Evolutionary conservation across 2,888 invertebrate genomes (phyloP).

Genomic region (Ametastegia equiseti): DNA sequence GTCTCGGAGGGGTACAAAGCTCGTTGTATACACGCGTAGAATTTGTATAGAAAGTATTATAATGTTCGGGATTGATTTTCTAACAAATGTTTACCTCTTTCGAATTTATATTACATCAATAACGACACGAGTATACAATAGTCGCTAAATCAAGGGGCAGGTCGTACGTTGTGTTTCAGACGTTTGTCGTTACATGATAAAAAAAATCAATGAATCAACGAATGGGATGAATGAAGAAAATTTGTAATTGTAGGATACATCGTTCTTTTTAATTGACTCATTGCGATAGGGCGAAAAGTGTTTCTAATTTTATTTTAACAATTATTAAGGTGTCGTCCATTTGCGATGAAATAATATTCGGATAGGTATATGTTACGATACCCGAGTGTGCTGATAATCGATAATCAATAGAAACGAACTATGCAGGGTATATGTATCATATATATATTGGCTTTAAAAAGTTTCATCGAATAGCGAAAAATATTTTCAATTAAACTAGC

Average conservation of each 20-base stretch:
- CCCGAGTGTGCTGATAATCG: too few relatives aligned
- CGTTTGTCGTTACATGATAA: too few relatives aligned
- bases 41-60: background rate
- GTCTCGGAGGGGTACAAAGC: background rate
- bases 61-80: background rate
- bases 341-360: too few relatives aligned
- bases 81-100: slow-evolving; percentile 15
- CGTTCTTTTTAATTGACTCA: too few relatives aligned
- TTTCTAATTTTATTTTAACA: too few relatives aligned
- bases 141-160: background rate
- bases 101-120: background rate
- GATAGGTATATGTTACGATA: too few relatives aligned
- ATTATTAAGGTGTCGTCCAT: too few relatives aligned
- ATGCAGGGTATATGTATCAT: background rate
- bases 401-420: background rate
- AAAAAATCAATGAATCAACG: too few relatives aligned
- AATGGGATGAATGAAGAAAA: too few relatives aligned
- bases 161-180: too few relatives aligned
- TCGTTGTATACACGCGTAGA: background rate
- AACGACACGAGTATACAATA: background rate
- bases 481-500: background rate
- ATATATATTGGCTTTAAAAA: background rate
- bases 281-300: too few relatives aligned
- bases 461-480: background rate
- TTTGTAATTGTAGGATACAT: too few relatives aligned